phyloP scores from a whole-genome alignment of 2,888 invertebrate genomes.

The Cephus nigrinus region DNA sequence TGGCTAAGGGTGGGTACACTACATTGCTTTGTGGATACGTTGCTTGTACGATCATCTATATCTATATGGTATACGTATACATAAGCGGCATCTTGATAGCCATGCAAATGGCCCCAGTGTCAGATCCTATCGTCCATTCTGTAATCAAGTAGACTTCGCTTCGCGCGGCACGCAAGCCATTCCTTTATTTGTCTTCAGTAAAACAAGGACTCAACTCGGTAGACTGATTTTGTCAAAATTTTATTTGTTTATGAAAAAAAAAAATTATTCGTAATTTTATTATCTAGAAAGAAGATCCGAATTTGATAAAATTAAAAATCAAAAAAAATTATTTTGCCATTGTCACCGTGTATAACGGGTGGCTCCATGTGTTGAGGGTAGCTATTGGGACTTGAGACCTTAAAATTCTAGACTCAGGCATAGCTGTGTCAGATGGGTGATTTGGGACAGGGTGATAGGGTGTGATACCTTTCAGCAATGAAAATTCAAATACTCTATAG shows the following conservation, averaged over 20 bases:
- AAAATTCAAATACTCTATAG: background rate
- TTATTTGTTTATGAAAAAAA: too few species aligned
- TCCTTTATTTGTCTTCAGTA: background rate
- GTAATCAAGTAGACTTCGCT: constrained; percentile 22
- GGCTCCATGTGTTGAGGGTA: too few species aligned
- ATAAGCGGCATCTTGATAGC: constrained; percentile 37
- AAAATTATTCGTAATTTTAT: too few species aligned
- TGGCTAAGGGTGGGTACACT: background rate
- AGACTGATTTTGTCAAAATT: too few species aligned
- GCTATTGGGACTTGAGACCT: too few species aligned
- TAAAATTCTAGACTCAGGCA: too few species aligned
- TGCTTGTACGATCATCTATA: background rate
- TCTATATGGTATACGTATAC: constrained; percentile 13
- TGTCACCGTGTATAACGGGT: too few species aligned
- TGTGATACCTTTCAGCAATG: background rate
- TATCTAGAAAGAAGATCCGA: too few species aligned
- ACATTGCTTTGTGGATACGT: background rate
- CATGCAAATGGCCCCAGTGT: constrained; percentile 40
- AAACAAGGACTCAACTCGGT: background rate
- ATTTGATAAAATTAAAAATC: too few species aligned
- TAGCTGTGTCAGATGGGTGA: too few species aligned
- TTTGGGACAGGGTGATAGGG: background rate
- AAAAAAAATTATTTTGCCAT: too few species aligned
- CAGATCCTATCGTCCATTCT: constrained; percentile 34
- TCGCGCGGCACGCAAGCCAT: constrained; percentile 18